Conservation (phyloP, 2,797 vertebrate species). For the Hapalemur alaotrensis region DNA sequence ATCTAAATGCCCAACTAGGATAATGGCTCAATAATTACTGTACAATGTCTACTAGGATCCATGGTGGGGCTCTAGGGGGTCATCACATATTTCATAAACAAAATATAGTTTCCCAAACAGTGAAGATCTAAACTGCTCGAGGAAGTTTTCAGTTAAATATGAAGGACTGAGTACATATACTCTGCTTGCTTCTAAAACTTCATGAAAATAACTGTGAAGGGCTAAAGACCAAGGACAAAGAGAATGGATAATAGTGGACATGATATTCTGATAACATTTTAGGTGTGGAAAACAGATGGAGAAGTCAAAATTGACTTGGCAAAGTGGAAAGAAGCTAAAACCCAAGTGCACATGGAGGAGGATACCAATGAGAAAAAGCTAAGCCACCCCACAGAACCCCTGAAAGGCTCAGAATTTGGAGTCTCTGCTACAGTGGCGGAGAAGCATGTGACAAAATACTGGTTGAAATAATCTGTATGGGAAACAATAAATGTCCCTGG, state of each 20-base stretch:
- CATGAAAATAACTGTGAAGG: neutral
- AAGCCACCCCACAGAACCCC: neutral
- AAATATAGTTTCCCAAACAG: neutral
- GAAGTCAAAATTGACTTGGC: constrained; percentile 2
- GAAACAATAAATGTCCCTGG: neutral
- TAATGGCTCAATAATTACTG: neutral
- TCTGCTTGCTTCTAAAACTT: neutral
- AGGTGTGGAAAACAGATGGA: neutral
- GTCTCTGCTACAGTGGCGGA: neutral
- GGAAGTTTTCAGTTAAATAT: neutral
- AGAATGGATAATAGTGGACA: neutral
- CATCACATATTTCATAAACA: neutral
- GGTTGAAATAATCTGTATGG: neutral
- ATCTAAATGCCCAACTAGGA: neutral
- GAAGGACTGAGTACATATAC: neutral
- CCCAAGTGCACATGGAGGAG: neutral
- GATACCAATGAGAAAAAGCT: neutral
- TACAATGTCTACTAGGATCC: neutral
- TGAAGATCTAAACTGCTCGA: neutral
- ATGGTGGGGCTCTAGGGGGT: neutral
- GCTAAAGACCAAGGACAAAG: neutral
- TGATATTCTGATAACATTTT: neutral
- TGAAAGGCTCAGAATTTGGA: neutral
- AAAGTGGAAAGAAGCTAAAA: constrained; percentile 19
- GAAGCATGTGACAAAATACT: neutral